phyloP scores from a whole-genome alignment of 2,113 vertebrate species.

The Perognathus longimembris region DNA sequence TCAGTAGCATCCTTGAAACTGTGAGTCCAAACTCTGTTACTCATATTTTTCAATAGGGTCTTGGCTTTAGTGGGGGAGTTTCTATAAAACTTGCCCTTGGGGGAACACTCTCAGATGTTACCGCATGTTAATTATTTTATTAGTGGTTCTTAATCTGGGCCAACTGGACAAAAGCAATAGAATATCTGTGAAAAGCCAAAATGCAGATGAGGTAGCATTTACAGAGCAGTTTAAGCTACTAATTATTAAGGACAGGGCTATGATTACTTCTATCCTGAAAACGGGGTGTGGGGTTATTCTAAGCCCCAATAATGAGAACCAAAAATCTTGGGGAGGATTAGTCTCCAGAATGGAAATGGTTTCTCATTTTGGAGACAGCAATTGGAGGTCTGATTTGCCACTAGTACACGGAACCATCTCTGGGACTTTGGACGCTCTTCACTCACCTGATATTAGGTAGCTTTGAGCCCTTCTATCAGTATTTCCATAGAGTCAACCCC shows the following conservation, averaged over 20 bases:
- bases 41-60: background rate
- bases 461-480: background rate
- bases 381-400: background rate
- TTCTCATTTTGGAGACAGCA: background rate
- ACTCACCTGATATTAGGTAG: background rate
- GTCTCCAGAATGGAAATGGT: background rate
- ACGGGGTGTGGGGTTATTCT: background rate
- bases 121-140: constrained; percentile 43
- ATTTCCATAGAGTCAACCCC: background rate
- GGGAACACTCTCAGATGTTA: background rate
- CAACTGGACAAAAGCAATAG: constrained; percentile 22
- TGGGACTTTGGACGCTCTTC: background rate
- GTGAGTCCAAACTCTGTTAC: background rate
- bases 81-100: background rate
- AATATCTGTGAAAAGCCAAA: background rate
- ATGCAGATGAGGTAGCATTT: constrained; percentile 19
- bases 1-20: background rate
- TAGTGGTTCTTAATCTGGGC: constrained; percentile 29
- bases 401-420: background rate
- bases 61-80: fast-evolving
- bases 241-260: background rate
- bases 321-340: background rate
- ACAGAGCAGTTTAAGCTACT: background rate
- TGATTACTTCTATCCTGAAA: constrained; percentile 55
- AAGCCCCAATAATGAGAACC: background rate